Base-by-base conservation (phyloP, 2,797 vertebrate genomes). In the Neosilurus hyrtlii region DNA sequence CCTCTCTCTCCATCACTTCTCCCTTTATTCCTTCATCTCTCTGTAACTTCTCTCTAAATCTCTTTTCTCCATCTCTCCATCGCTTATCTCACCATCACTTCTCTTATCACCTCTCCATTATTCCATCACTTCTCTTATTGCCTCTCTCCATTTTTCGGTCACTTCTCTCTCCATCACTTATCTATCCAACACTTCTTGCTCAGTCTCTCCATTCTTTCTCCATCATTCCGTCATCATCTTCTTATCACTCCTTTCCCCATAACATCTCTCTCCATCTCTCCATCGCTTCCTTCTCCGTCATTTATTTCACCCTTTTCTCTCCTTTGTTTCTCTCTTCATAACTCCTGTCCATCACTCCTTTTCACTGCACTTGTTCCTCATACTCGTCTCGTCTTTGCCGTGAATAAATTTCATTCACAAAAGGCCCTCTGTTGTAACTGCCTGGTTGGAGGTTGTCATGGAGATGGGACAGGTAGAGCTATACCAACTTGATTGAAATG, bases 401-500 rank as follows among this genome's bases (percentile, higher is more conserved):
- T 74, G 63, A 86, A 79, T 74, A 62, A 74, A 79, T 79, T 77
- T 63, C 74, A 73, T 81, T 81, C 49, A 84, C 75, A 61, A 67
- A 74, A 86, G 74, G 24, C 59, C 61, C 43, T 49, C 54, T 4
- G 0, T 49, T 74, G 68, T 72, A 61, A 82, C 63, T 18, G 52
- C 66, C 77, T 83, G 66, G 81, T 67, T 67, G 43, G 30, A 54
- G 35, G 83, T 86, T 59, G 79, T 84, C 83, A 86, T 86, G 81
- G 83, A 68, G 67, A 86, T 24, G 15, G 84, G 77, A 43, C 37
- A 30, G 75, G 82, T 59, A 70, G 65, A 18, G 63, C 73, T 61
- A 54, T 35, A 43, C 16, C 54, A 59, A 61, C 59, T 77, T 49
- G 22, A 35, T 4, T n/a, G 51, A 63, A 51, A 75, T 66, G 35